These are phyloP conservation scores for Leuctra nigra DNA, from an alignment of 2,888 invertebrate genomes.

Conservation along the genomic window DNA sequence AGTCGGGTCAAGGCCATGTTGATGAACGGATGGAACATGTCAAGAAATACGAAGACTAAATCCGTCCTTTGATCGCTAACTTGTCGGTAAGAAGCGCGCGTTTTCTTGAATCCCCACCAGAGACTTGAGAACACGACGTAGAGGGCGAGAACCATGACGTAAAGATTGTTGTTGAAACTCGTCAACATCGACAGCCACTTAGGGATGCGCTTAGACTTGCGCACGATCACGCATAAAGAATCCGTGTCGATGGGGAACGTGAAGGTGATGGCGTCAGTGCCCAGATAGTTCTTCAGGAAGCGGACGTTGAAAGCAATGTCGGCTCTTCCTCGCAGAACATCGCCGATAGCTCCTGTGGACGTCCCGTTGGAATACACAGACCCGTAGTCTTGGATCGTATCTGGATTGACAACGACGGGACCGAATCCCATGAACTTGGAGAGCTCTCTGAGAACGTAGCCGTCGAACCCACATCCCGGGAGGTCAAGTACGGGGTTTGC, in stretches of 20 bases:
- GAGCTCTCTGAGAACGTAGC: slow-evolving; percentile 20
- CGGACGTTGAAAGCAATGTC: slow-evolving; percentile 41
- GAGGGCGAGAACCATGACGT: not conserved
- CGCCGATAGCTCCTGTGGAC: slow-evolving; percentile 38
- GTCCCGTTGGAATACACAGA: slow-evolving; percentile 37
- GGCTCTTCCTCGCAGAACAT: slow-evolving; percentile 36
- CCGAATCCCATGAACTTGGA: slow-evolving; percentile 29
- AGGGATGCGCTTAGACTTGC: slow-evolving; percentile 40
- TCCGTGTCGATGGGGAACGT: slow-evolving; percentile 39
- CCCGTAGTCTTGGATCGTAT: slow-evolving; percentile 31
- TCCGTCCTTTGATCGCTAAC: not conserved
- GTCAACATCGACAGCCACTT: slow-evolving; percentile 38
- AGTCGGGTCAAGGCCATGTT: slow-evolving; percentile 37
- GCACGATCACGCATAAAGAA: slow-evolving; percentile 41
- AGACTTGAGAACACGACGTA: not conserved
- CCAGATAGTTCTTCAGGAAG: slow-evolving; percentile 40
- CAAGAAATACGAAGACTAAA: slow-evolving; percentile 27
- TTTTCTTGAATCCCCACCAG: not conserved
- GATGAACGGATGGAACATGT: slow-evolving; percentile 40
- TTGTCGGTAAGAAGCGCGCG: not conserved
- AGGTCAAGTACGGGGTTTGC: slow-evolving; percentile 37
- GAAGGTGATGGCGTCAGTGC: slow-evolving; percentile 37
- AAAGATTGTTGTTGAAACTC: not conserved
- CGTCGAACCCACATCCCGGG: slow-evolving; percentile 22
- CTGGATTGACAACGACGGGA: slow-evolving; percentile 7